Conservation (phyloP, 2,888 invertebrate genomes). For the Andrena fulva region DNA sequence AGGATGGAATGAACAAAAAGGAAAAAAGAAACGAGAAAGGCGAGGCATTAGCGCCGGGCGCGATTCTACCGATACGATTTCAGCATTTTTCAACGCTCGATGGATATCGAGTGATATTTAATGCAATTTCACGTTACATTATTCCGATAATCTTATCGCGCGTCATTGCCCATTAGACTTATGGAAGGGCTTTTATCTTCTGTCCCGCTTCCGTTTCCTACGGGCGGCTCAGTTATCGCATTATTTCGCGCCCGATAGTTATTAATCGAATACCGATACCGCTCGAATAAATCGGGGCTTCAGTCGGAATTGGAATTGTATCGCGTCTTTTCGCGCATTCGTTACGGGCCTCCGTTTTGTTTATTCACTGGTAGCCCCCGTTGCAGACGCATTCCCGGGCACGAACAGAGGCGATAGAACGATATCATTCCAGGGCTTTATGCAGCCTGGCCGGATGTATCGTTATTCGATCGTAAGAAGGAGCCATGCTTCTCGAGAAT, state of each 20-base stretch:
- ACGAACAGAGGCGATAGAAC: constrained; percentile 7
- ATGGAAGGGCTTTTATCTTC: constrained; percentile 68
- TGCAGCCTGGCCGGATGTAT: not conserved
- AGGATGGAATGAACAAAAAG: not conserved
- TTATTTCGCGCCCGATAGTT: constrained; percentile 64
- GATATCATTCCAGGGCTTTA: constrained; percentile 33
- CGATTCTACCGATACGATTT: constrained; percentile 61
- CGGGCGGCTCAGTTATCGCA: constrained; percentile 59
- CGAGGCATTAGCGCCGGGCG: constrained; percentile 52
- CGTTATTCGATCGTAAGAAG: constrained; percentile 27
- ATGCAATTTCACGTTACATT: constrained; percentile 73
- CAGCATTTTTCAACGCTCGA: constrained; percentile 66
- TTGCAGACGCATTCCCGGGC: not conserved
- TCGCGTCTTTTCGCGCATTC: constrained; percentile 10
- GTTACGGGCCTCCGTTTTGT: not conserved
- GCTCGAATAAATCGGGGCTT: constrained; percentile 52
- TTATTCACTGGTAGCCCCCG: not conserved
- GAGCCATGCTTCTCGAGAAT: not conserved
- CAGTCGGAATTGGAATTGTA: constrained; percentile 48
- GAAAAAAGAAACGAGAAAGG: not conserved
- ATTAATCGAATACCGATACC: constrained; percentile 65
- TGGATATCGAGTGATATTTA: constrained; percentile 69
- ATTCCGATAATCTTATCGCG: constrained; percentile 73
- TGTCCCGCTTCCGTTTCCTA: constrained; percentile 37
- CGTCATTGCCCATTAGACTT: constrained; percentile 70